phyloP scores from a whole-genome alignment of 2,797 vertebrate species.

The Mareca strepera region DNA sequence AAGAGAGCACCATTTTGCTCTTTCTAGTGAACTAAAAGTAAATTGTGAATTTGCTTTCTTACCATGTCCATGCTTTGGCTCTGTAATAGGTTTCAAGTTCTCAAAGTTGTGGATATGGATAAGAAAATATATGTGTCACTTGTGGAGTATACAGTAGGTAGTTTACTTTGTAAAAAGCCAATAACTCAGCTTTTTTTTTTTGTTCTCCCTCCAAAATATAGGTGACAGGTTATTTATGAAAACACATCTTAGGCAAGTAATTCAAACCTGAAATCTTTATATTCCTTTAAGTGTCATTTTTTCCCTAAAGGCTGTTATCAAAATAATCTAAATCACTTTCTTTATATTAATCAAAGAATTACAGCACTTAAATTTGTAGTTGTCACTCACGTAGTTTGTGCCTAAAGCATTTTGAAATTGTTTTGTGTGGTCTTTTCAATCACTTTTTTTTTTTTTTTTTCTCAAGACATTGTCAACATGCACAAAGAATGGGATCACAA shows the following conservation, averaged over 20 bases:
- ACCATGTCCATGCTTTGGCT: neutral
- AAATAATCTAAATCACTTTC: slow-evolving; percentile 77
- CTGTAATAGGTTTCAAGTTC: slow-evolving; percentile 16
- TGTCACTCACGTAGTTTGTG: slow-evolving; percentile 76
- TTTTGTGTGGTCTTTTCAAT: slow-evolving; percentile 80
- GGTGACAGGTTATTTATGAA: slow-evolving; percentile 74
- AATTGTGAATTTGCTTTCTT: slow-evolving; percentile 43
- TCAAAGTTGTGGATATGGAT: slow-evolving; percentile 13
- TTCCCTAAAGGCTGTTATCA: slow-evolving; percentile 75
- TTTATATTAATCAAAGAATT: slow-evolving; percentile 80
- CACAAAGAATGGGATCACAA: slow-evolving; percentile 68
- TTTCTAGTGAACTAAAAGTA: neutral
- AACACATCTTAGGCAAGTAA: slow-evolving; percentile 63
- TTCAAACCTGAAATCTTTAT: slow-evolving; percentile 65
- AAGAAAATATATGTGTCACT: slow-evolving; percentile 35
- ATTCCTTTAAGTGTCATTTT: slow-evolving; percentile 72
- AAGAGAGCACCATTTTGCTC: neutral
- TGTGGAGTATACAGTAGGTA: slow-evolving; percentile 34
- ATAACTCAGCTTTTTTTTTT: slow-evolving; percentile 26
- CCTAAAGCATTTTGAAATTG: slow-evolving; percentile 81
- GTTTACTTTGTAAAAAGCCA: slow-evolving; percentile 60
- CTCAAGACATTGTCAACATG: slow-evolving; percentile 68
- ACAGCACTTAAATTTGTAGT: slow-evolving; percentile 79
- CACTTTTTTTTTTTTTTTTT: slow-evolving; percentile 56
- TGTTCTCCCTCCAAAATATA: slow-evolving; percentile 50